Conservation (phyloP, 2,888 invertebrate genomes). For the Melolontha melolontha region DNA sequence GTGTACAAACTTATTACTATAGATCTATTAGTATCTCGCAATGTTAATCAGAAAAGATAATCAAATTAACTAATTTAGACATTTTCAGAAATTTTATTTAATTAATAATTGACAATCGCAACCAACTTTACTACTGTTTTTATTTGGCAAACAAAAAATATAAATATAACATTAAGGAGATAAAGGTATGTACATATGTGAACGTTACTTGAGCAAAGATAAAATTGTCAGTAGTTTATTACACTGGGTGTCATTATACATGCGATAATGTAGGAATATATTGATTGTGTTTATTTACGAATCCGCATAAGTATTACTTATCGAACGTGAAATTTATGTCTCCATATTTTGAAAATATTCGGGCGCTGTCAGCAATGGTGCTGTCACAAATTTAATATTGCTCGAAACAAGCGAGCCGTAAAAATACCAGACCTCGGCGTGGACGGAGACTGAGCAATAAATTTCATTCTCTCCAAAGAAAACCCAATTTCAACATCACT, state of each 20-base stretch:
- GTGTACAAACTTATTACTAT: no score
- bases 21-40: no score
- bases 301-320: background rate
- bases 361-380: slow-evolving; percentile 22
- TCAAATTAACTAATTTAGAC: no score
- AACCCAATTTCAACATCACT: slow-evolving; percentile 26
- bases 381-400: slow-evolving; percentile 36
- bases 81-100: no score
- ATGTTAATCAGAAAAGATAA: no score
- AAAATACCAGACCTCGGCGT: slow-evolving; percentile 24
- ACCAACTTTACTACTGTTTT: slow-evolving; percentile 4
- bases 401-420: slow-evolving; percentile 36
- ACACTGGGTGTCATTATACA: background rate
- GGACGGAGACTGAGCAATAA: slow-evolving; percentile 19
- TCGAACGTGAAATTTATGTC: slow-evolving; percentile 34
- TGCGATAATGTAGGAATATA: slow-evolving; percentile 27
- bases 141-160: slow-evolving; percentile 27
- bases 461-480: slow-evolving; percentile 28
- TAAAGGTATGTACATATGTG: slow-evolving; percentile 12
- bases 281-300: slow-evolving; percentile 12
- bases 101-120: no score
- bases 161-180: slow-evolving; percentile 31
- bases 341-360: slow-evolving; percentile 37
- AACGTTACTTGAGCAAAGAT: slow-evolving; percentile 5
- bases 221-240: slow-evolving; percentile 32